Evolutionary conservation across 2,113 vertebrate genomes (phyloP).

Genomic region (Daboia siamensis): DNA sequence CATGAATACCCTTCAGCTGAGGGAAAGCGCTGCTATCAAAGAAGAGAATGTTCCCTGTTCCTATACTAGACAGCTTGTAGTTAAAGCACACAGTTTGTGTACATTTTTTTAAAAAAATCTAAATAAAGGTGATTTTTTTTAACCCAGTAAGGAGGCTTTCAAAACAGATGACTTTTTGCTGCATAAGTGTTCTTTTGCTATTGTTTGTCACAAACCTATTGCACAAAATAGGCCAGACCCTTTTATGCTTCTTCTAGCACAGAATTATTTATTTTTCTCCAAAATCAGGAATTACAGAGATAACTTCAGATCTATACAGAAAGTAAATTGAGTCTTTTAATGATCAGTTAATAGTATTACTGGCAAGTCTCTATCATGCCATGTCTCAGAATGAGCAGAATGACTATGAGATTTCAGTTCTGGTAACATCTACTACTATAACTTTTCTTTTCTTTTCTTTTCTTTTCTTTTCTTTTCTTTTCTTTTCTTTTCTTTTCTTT

Average conservation of each 20-base stretch:
- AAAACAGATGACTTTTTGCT: neutral
- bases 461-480: neutral
- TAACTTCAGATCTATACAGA: neutral
- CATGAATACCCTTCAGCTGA: neutral
- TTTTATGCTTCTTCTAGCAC: neutral
- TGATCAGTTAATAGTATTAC: neutral
- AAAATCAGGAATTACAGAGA: neutral
- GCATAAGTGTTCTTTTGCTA: neutral
- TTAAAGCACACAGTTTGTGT: neutral
- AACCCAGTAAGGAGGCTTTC: neutral
- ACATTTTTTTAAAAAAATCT: neutral
- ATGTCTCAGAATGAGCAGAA: neutral
- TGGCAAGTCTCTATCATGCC: neutral
- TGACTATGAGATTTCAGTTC: neutral
- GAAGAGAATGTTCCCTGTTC: neutral
- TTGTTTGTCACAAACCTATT: neutral
- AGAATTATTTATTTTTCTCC: neutral
- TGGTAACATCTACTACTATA: neutral
- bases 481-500: neutral
- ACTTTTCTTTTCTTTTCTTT: neutral
- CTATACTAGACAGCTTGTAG: neutral
- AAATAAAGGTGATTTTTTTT: neutral
- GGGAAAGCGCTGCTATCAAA: neutral
- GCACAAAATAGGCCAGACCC: neutral
- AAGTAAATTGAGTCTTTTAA: neutral